These are phyloP conservation scores for Talpa occidentalis DNA, from an alignment of 2,113 vertebrate genomes.

Conservation along the genomic window DNA sequence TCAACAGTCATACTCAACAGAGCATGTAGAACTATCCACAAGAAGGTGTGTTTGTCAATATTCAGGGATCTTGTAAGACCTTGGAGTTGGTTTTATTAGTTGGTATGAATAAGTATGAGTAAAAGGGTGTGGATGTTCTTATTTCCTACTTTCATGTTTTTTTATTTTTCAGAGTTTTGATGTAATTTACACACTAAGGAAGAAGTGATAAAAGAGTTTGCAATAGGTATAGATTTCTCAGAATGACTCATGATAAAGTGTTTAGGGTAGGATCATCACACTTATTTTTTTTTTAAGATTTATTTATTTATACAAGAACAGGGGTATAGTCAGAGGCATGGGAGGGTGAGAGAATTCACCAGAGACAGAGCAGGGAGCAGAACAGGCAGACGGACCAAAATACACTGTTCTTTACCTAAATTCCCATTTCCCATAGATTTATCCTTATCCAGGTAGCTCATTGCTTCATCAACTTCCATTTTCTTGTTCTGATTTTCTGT, in stretches of 20 bases:
- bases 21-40: background rate
- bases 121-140: background rate
- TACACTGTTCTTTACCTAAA: too few species aligned
- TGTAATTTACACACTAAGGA: background rate
- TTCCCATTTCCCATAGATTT: background rate
- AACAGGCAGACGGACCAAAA: too few species aligned
- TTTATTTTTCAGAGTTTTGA: constrained; percentile 41
- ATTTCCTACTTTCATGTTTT: background rate
- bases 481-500: background rate
- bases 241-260: background rate
- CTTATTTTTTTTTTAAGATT: too few species aligned
- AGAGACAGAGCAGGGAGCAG: too few species aligned
- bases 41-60: background rate
- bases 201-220: constrained; percentile 13
- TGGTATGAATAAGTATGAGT: background rate
- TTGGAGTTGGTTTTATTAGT: background rate
- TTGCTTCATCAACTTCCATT: background rate
- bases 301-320: too few species aligned
- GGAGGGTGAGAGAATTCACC: too few species aligned
- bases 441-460: background rate
- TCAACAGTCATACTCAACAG: background rate
- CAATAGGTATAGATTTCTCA: background rate
- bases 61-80: background rate
- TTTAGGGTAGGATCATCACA: too few species aligned
- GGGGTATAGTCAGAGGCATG: too few species aligned